phyloP scores from a whole-genome alignment of 2,888 invertebrate species.

The Ophion ventricosus region DNA sequence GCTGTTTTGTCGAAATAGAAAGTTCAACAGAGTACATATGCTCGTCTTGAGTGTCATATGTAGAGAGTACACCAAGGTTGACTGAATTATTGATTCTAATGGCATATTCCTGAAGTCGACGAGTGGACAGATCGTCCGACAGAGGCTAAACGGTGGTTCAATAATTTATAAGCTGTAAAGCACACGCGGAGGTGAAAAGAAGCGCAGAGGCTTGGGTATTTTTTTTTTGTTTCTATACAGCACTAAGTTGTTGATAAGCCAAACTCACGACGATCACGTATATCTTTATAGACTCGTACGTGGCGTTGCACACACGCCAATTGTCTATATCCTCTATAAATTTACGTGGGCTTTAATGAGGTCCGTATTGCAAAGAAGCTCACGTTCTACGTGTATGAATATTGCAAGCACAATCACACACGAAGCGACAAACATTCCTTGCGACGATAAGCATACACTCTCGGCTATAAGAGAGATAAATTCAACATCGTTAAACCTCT shows the following conservation, averaged over 20 bases:
- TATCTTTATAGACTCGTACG: neutral
- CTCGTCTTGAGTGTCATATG: neutral
- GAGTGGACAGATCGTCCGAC: neutral
- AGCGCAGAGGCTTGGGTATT: neutral
- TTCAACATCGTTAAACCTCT: constrained; percentile 73
- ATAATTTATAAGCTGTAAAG: constrained; percentile 13
- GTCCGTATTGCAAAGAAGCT: constrained; percentile 50
- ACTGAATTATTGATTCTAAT: constrained; percentile 8
- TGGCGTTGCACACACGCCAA: neutral
- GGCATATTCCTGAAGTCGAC: constrained; percentile 12
- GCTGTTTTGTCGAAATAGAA: neutral
- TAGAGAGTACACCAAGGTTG: neutral
- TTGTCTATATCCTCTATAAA: constrained; percentile 29
- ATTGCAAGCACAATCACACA: constrained; percentile 59
- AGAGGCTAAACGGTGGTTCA: neutral
- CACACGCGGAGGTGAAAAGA: constrained; percentile 1
- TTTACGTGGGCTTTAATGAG: constrained; percentile 4
- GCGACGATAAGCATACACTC: constrained; percentile 69
- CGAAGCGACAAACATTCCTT: constrained; percentile 62
- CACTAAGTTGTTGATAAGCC: neutral
- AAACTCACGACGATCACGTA: neutral
- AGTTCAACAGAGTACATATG: neutral
- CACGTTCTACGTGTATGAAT: constrained; percentile 55
- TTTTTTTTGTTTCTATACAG: neutral
- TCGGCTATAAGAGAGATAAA: constrained; percentile 72